Conservation (phyloP, 2,888 invertebrate genomes). For the Dryococelus australis region DNA sequence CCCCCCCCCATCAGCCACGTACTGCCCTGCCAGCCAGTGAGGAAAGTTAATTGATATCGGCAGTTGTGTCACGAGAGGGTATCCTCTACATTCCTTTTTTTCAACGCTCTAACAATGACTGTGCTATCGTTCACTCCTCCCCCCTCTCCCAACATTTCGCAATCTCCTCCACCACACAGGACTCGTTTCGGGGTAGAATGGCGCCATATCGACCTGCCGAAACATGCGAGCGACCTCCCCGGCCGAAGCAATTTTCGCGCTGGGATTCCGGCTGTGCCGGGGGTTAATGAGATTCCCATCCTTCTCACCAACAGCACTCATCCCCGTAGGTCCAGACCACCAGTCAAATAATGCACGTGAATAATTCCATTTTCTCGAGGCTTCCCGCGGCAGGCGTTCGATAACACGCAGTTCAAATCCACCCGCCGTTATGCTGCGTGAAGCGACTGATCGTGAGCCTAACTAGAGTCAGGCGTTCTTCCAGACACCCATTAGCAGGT, state of each 20-base stretch:
- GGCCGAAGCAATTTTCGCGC: constrained; percentile 1
- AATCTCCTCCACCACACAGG: background rate
- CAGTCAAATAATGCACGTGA: background rate
- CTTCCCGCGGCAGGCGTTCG: background rate
- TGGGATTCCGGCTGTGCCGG: constrained; percentile 16
- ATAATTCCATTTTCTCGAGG: constrained; percentile 16
- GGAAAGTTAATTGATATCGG: constrained; percentile 16
- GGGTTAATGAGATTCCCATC: background rate
- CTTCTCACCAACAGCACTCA: background rate
- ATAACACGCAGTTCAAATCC: background rate
- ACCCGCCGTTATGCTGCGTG: background rate
- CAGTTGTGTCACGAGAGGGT: background rate
- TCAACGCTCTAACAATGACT: background rate
- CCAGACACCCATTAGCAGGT: too few species aligned
- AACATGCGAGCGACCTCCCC: constrained; percentile 6
- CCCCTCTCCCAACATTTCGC: background rate
- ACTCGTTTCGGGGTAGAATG: background rate
- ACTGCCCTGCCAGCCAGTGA: background rate
- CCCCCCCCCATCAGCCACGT: too few species aligned
- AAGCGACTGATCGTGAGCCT: background rate
- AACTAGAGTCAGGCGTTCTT: too few species aligned
- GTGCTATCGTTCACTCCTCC: background rate
- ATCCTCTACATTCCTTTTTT: background rate
- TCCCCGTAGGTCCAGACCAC: background rate
- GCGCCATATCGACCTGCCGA: constrained; percentile 16